Conservation (phyloP, 2,888 invertebrate genomes). For the Stenodema calcarata region DNA sequence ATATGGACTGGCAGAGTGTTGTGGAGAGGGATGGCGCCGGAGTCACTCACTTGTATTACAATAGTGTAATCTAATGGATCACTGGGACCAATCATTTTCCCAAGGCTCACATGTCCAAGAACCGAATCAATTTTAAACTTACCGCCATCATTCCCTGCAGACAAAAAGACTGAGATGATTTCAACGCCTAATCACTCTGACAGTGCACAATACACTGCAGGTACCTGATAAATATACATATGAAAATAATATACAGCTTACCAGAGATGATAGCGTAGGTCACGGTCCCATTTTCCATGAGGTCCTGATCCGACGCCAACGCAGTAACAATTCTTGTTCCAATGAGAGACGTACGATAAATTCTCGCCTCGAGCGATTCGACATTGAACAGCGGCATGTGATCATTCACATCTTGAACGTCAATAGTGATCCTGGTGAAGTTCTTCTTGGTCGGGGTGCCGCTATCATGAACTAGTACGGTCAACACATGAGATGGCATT, state of each 20-base stretch:
- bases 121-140: conserved; percentile 81
- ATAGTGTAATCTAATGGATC: conserved; percentile 82
- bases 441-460: conserved; percentile 84
- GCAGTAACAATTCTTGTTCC: conserved; percentile 77
- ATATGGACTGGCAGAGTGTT: conserved; percentile 86
- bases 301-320: conserved; percentile 81
- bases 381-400: conserved; percentile 87
- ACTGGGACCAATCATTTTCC: conserved; percentile 73
- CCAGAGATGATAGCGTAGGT: conserved; percentile 85
- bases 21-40: conserved; percentile 75
- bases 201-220: not conserved
- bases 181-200: not conserved
- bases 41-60: conserved; percentile 80
- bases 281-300: conserved; percentile 79
- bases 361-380: conserved; percentile 76
- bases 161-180: not conserved
- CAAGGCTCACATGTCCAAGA: conserved; percentile 77
- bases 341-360: conserved; percentile 74
- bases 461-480: conserved; percentile 87
- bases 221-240: not conserved
- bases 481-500: conserved; percentile 79
- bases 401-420: conserved; percentile 87
- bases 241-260: conserved; percentile 57
- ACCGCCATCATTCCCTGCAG: conserved; percentile 80
- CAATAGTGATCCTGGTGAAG: conserved; percentile 78